phyloP scores from a whole-genome alignment of 2,888 invertebrate species.

The Drosophila setosimentum region DNA sequence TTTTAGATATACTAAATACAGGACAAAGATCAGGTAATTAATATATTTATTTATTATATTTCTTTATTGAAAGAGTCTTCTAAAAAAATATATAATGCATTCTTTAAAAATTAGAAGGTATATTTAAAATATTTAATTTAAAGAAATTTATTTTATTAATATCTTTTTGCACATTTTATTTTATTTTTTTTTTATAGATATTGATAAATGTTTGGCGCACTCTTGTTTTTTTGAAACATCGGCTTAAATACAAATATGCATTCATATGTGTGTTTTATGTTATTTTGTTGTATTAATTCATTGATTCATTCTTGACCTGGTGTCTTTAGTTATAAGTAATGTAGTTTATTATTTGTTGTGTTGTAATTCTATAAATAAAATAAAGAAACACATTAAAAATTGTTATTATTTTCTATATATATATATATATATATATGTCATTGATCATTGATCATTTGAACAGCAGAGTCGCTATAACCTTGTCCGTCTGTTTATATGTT shows the following conservation, averaged over 20 bases:
- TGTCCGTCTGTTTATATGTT: not conserved
- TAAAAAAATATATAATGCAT: not conserved
- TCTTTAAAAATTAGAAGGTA: not conserved
- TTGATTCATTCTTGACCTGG: constrained; percentile 8
- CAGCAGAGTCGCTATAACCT: not conserved
- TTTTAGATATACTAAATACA: not conserved
- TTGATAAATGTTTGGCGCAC: constrained; percentile 51
- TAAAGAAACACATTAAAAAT: not conserved
- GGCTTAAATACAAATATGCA: constrained; percentile 21
- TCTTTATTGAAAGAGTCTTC: not conserved
- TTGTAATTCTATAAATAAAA: not conserved
- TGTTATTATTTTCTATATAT: no score
- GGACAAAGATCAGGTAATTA: not conserved
- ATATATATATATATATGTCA: no score
- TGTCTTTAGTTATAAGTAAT: not conserved
- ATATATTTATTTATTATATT: not conserved
- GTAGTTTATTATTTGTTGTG: not conserved
- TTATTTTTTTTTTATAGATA: constrained; percentile 54
- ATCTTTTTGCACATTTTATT: not conserved
- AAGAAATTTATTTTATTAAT: constrained; percentile 6
- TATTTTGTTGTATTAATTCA: constrained; percentile 1
- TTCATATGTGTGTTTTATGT: constrained; percentile 5
- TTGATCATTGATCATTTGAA: not conserved
- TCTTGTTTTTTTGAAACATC: constrained; percentile 9
- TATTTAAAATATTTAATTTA: not conserved